Percentiles rank a stretch among this genome's conserved stretches.
Conservation (phyloP, 2,797 vertebrate genomes). For the Todus mexicanus region DNA sequence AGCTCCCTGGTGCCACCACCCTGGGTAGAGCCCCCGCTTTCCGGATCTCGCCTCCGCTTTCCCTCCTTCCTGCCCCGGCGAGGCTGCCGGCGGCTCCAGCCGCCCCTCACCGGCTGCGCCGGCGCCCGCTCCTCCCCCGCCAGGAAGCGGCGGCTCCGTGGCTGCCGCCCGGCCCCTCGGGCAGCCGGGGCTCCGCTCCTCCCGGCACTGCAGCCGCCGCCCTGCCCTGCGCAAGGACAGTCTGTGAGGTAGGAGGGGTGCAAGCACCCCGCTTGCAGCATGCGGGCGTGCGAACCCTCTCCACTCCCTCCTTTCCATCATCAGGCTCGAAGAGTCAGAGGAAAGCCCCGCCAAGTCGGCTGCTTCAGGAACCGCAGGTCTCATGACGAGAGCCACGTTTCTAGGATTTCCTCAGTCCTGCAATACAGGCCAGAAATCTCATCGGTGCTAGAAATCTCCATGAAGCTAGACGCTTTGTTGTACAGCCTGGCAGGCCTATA, state of each 20-base stretch:
- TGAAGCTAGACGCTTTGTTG: constrained; percentile 1
- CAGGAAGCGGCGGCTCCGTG: neutral
- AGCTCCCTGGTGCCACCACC: neutral
- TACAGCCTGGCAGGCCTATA: neutral
- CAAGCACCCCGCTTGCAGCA: neutral
- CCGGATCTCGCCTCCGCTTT: too few species aligned
- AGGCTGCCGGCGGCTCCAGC: neutral
- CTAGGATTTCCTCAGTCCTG: neutral
- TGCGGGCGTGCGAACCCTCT: rapidly evolving
- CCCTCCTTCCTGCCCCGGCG: neutral
- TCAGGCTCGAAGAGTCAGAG: neutral
- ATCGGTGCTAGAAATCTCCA: neutral
- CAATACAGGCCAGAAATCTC: neutral
- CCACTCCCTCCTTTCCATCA: neutral
- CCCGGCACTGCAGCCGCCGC: neutral
- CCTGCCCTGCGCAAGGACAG: neutral
- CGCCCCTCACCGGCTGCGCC: neutral
- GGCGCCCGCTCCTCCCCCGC: neutral
- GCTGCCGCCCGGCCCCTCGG: neutral
- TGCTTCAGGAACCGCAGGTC: neutral
- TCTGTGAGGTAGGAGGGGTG: too few species aligned
- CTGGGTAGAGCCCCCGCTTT: neutral
- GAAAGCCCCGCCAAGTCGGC: neutral
- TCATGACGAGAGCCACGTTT: neutral
- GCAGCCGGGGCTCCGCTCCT: neutral